Evolutionary conservation across 2,113 vertebrate genomes (phyloP).

Genomic region (Psilopogon haemacephalus): DNA sequence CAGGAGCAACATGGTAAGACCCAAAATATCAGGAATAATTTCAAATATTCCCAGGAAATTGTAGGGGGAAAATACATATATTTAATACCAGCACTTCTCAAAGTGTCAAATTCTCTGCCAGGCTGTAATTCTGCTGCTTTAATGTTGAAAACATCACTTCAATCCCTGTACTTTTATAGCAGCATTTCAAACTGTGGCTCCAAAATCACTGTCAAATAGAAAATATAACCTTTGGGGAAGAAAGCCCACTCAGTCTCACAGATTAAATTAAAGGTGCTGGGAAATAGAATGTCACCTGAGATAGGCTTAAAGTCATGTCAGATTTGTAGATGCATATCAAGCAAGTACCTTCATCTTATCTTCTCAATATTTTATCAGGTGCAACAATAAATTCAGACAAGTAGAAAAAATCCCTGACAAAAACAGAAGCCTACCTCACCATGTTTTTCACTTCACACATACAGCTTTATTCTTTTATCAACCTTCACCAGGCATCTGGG

Average conservation of each 20-base stretch:
- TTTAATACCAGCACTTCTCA: not conserved
- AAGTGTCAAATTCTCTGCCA: not conserved
- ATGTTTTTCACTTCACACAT: not conserved
- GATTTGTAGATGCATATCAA: not conserved
- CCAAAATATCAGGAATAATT: not conserved
- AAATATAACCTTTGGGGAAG: not conserved
- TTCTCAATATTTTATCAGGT: not conserved
- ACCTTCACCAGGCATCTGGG: too few relatives aligned
- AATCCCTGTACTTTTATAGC: not conserved
- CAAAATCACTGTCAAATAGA: not conserved
- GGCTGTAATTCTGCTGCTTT: not conserved
- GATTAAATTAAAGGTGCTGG: not conserved
- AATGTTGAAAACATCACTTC: not conserved
- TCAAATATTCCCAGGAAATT: not conserved
- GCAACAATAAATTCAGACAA: not conserved
- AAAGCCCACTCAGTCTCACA: not conserved
- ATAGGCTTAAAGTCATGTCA: not conserved
- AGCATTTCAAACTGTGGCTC: not conserved
- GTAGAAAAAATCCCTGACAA: not conserved
- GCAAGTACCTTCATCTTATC: not conserved
- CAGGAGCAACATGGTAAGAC: not conserved
- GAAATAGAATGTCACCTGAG: not conserved
- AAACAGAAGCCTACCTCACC: not conserved
- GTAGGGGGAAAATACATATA: not conserved
- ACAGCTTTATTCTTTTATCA: not conserved